These are phyloP conservation scores for Sarcophaga bullata DNA, from an alignment of 1,140 invertebrate genomes.

Conservation along the genomic window DNA sequence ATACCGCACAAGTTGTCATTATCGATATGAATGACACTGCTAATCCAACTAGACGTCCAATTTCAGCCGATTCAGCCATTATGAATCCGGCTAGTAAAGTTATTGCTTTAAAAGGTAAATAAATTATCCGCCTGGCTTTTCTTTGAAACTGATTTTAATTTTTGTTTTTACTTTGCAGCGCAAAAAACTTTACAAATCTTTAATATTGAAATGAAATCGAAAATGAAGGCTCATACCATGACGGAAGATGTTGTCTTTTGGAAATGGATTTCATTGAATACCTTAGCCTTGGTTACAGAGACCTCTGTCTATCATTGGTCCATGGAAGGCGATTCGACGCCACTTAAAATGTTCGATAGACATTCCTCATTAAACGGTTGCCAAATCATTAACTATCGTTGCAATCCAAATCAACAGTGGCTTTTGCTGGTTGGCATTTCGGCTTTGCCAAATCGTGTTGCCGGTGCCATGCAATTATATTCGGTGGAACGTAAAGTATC, in stretches of 20 bases:
- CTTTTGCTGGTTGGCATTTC: slow-evolving; percentile 95
- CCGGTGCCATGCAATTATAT: slow-evolving; percentile 99
- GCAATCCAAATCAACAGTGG: slow-evolving; percentile 97
- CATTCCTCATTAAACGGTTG: slow-evolving; percentile 94
- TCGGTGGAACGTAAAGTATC: slow-evolving; percentile 98
- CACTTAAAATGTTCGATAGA: slow-evolving; percentile 98
- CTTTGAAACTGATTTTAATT: background rate
- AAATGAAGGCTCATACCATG: slow-evolving; percentile 99
- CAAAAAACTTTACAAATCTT: slow-evolving; percentile 99
- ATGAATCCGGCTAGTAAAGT: slow-evolving; percentile 99
- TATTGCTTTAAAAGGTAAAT: slow-evolving; percentile 90
- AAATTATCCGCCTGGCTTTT: background rate
- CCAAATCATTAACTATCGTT: slow-evolving; percentile 99
- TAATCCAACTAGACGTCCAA: slow-evolving; percentile 96
- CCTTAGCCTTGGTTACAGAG: slow-evolving; percentile 97
- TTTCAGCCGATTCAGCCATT: slow-evolving; percentile 99
- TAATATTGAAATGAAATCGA: slow-evolving; percentile 99
- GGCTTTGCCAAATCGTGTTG: slow-evolving; percentile 95
- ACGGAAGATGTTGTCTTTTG: slow-evolving; percentile 98
- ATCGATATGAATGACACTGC: slow-evolving; percentile 96
- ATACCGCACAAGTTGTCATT: slow-evolving; percentile 96
- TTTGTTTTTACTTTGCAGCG: slow-evolving; percentile 72
- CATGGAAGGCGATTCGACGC: slow-evolving; percentile 98
- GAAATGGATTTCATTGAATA: slow-evolving; percentile 99
- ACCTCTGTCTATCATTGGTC: slow-evolving; percentile 98